These are phyloP conservation scores for Centruroides vittatus DNA, from an alignment of 1,140 invertebrate genomes.

Conservation along the genomic window DNA sequence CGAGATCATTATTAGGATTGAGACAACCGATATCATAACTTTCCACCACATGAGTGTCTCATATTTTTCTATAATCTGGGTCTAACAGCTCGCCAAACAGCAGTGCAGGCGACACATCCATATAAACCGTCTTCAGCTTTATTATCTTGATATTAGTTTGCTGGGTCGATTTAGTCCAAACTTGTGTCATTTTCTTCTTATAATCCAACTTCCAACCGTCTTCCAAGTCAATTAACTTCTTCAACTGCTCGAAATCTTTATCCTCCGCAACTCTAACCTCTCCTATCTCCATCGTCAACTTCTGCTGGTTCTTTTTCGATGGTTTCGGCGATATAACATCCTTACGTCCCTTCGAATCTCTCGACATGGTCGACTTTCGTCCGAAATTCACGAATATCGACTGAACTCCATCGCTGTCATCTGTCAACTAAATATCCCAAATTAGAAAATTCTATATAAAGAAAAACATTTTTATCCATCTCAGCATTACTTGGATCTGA, in stretches of 20 bases:
- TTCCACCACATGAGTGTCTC: slow-evolving; percentile 75
- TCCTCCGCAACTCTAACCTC: slow-evolving; percentile 61
- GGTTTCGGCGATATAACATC: no score
- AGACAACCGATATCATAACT: slow-evolving; percentile 73
- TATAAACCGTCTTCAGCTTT: slow-evolving; percentile 51
- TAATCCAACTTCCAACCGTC: slow-evolving; percentile 70
- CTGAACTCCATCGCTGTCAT: no score
- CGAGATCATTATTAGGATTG: slow-evolving; percentile 84
- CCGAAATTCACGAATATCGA: no score
- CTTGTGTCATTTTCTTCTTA: slow-evolving; percentile 53
- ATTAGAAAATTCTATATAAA: no score
- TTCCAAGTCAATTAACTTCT: slow-evolving; percentile 52
- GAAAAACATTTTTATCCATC: no score
- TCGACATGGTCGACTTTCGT: no score
- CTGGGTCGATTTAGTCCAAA: slow-evolving; percentile 53
- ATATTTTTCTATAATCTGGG: slow-evolving; percentile 69
- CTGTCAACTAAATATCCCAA: no score
- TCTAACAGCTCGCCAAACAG: slow-evolving; percentile 81
- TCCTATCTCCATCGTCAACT: slow-evolving; percentile 33
- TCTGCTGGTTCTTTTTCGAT: slow-evolving; percentile 25
- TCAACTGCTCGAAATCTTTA: slow-evolving; percentile 64
- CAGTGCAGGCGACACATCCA: slow-evolving; percentile 52
- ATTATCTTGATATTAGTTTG: slow-evolving; percentile 30
- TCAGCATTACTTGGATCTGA: no score
- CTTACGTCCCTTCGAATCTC: no score